These are phyloP conservation scores for Muscina levida DNA, from an alignment of 2,888 invertebrate genomes.

Conservation along the genomic window DNA sequence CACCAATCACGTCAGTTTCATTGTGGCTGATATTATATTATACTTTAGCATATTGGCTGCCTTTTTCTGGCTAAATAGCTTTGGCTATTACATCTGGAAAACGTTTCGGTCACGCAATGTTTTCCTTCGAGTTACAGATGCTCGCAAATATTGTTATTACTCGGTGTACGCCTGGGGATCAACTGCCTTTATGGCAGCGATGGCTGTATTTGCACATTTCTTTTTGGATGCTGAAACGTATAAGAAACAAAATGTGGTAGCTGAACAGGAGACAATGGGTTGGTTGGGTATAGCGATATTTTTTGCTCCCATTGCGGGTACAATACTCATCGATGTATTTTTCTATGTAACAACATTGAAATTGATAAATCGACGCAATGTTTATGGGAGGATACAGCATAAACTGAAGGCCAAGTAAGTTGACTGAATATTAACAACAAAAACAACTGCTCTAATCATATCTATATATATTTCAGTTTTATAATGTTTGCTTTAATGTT, in stretches of 20 bases:
- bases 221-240: conserved; percentile 83
- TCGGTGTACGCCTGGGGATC: conserved; percentile 90
- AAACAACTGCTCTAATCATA: too few species aligned
- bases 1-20: conserved; percentile 89
- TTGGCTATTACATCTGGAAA: conserved; percentile 93
- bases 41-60: conserved; percentile 89
- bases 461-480: conserved; percentile 83
- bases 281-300: conserved; percentile 91
- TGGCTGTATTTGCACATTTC: conserved; percentile 91
- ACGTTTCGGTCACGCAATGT: conserved; percentile 93
- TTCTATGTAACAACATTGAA: conserved; percentile 90
- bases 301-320: conserved; percentile 90
- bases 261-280: conserved; percentile 88
- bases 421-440: conserved; percentile 7
- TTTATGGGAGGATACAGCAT: conserved; percentile 92
- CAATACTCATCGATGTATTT: conserved; percentile 88
- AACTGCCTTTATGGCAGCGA: conserved; percentile 85
- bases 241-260: conserved; percentile 81
- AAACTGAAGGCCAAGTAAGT: conserved; percentile 90
- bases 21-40: conserved; percentile 89
- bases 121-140: conserved; percentile 91
- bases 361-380: conserved; percentile 89
- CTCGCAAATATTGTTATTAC: conserved; percentile 92
- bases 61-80: conserved; percentile 92
- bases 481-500: conserved; percentile 89